Evolutionary conservation across 2,797 vertebrate species (phyloP).

Genomic region (Bradypodion ventrale): DNA sequence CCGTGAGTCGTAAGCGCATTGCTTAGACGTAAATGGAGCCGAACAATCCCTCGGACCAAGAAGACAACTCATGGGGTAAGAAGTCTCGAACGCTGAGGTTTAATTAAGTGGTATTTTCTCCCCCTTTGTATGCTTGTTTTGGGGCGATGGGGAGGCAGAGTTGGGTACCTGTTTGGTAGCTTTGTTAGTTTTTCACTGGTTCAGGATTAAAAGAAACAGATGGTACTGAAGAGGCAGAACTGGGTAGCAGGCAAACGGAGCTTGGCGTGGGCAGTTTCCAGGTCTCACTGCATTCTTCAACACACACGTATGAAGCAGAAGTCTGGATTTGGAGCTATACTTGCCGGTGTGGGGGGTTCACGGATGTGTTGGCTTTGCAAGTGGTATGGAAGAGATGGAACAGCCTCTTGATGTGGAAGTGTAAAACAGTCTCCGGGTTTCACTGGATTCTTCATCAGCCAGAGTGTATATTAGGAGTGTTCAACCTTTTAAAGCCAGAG

Average conservation of each 20-base stretch:
- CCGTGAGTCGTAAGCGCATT: constrained; percentile 66
- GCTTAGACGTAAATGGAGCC: constrained; percentile 86
- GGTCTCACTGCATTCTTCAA: not conserved
- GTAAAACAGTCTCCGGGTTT: too few relatives aligned
- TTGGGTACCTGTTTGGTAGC: too few relatives aligned
- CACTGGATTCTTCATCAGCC: too few relatives aligned
- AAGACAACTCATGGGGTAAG: constrained; percentile 87
- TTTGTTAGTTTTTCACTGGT: not conserved
- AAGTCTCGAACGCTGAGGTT: constrained; percentile 16
- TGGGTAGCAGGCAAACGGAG: not conserved
- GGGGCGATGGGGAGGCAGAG: not conserved
- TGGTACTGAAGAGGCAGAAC: not conserved
- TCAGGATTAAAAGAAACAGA: not conserved
- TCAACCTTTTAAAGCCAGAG: too few relatives aligned
- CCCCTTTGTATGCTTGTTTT: not conserved
- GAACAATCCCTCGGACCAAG: constrained; percentile 77
- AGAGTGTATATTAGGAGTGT: too few relatives aligned
- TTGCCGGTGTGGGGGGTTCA: too few relatives aligned
- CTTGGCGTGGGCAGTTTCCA: not conserved
- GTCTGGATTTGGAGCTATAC: too few relatives aligned
- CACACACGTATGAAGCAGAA: not conserved
- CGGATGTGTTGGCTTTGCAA: too few relatives aligned
- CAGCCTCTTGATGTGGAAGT: too few relatives aligned
- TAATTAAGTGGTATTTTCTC: not conserved
- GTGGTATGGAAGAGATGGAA: too few relatives aligned